Evolutionary conservation across 2,888 invertebrate genomes (phyloP).

Genomic region (Chirona hameri): DNA sequence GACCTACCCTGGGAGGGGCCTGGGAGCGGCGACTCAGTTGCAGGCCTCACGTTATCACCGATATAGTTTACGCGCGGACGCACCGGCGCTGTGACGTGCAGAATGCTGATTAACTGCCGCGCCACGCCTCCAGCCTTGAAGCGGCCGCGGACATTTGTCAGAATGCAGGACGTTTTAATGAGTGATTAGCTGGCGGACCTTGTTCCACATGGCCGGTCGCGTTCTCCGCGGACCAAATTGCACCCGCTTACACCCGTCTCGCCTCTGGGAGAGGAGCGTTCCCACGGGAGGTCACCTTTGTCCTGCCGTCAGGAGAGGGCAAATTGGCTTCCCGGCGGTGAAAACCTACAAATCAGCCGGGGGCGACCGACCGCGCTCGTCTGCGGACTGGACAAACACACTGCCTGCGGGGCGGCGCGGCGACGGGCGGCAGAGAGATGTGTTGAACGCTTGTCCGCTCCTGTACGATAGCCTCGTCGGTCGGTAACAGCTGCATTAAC

Average conservation of each 20-base stretch:
- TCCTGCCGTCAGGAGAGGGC: background rate
- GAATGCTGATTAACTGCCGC: background rate
- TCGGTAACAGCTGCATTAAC: background rate
- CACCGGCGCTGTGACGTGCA: background rate
- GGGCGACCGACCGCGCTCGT: no score
- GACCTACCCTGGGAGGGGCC: no score
- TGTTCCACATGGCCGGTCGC: background rate
- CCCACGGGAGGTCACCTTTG: background rate
- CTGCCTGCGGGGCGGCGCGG: background rate
- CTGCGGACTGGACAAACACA: background rate
- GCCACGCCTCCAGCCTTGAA: no score
- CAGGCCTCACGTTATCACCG: no score
- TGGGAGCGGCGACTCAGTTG: no score
- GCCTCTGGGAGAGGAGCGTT: background rate
- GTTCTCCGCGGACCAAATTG: background rate
- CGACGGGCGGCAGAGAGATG: no score
- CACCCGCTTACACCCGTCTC: background rate
- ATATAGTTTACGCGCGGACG: background rate
- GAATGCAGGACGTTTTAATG: background rate
- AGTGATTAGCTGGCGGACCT: background rate
- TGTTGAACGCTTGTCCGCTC: no score
- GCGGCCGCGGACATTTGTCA: background rate
- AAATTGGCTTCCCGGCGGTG: no score
- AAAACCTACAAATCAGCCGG: no score
- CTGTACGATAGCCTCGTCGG: background rate